phyloP scores from a whole-genome alignment of 2,797 vertebrate species.

The Molossus molossus region DNA sequence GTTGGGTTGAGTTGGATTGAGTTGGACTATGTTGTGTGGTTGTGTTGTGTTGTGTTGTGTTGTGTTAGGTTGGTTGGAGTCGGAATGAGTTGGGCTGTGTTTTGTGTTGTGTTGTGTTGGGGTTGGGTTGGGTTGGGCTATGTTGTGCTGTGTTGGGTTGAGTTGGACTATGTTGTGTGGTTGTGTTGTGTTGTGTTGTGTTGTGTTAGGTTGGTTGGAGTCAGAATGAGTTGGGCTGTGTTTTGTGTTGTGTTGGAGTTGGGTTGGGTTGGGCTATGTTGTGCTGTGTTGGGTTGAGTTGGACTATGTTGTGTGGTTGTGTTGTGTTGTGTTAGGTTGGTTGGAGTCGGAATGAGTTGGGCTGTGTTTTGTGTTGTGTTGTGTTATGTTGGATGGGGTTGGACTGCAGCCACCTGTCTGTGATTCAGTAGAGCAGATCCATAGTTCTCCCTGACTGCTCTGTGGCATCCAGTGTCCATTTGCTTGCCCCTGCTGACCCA shows the following conservation, averaged over 20 bases:
- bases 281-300: background rate
- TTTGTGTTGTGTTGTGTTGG: background rate
- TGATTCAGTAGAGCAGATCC: background rate
- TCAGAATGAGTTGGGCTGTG: background rate
- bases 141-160: background rate
- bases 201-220: rapidly evolving
- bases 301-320: rapidly evolving
- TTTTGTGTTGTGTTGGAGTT: background rate
- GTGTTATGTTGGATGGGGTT: background rate
- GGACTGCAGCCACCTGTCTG: background rate
- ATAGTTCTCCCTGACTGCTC: background rate
- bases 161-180: no score
- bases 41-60: background rate
- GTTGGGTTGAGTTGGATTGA: background rate
- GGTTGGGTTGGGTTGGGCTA: no score
- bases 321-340: background rate
- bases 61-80: background rate
- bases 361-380: background rate
- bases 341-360: background rate
- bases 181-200: background rate
- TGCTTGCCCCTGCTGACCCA: background rate
- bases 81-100: rapidly evolving
- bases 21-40: background rate
- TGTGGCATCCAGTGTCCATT: background rate
- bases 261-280: background rate